Conservation (phyloP, 1,140 invertebrate species). For the Caenorhabditis inopinata region DNA sequence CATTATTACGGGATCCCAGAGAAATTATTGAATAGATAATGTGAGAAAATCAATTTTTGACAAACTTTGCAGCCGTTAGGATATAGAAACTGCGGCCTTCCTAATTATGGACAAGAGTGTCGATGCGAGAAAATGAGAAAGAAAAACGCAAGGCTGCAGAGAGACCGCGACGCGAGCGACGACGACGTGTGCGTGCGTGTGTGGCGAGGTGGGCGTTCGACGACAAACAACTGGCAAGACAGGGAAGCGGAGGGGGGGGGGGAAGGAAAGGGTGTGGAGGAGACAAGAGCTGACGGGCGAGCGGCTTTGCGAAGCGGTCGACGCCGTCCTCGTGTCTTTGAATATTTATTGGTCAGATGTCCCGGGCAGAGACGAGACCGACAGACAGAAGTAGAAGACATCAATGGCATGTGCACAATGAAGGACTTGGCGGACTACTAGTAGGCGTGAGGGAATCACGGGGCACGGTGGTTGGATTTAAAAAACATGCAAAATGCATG, state of each 20-base stretch:
- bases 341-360: slow-evolving; percentile 27
- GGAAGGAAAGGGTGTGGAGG: not conserved
- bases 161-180: not conserved
- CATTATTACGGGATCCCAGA: not conserved
- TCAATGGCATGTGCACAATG: not conserved
- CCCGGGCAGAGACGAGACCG: slow-evolving; percentile 3
- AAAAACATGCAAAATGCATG: not conserved
- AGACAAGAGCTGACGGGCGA: not conserved
- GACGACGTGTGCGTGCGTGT: not conserved
- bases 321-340: slow-evolving; percentile 9
- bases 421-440: slow-evolving; percentile 27
- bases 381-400: not conserved
- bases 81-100: not conserved
- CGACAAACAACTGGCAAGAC: slow-evolving; percentile 27
- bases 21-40: not conserved
- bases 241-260: not conserved
- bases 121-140: not conserved
- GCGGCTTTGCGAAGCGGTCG: not conserved
- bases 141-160: not conserved
- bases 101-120: not conserved
- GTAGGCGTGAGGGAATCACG: slow-evolving; percentile 18
- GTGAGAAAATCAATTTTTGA: not conserved
- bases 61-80: too few relatives aligned
- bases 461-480: not conserved
- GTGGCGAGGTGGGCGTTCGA: not conserved